These are phyloP conservation scores for Limnephilus auricula DNA, from an alignment of 2,888 invertebrate genomes.

Conservation along the genomic window DNA sequence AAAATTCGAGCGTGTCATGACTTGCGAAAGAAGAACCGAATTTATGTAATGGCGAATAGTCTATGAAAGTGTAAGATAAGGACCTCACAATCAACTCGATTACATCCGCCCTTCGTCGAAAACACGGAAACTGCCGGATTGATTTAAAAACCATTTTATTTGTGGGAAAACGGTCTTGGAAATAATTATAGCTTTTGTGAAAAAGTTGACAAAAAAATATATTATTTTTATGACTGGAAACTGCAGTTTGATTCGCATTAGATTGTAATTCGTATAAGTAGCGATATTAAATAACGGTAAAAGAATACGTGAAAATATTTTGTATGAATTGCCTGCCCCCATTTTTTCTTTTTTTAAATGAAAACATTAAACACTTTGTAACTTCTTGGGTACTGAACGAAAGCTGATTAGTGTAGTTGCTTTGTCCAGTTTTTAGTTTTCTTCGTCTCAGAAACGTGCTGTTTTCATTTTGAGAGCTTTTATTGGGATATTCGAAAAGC, in stretches of 20 bases:
- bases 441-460: neutral
- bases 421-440: neutral
- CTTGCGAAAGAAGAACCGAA: constrained; percentile 59
- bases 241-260: neutral
- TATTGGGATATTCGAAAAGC: neutral
- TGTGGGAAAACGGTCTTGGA: neutral
- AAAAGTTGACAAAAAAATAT: neutral
- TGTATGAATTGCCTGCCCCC: neutral
- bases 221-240: neutral
- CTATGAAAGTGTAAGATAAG: constrained; percentile 58
- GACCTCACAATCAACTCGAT: constrained; percentile 62
- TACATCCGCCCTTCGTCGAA: constrained; percentile 39
- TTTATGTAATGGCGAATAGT: constrained; percentile 54
- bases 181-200: neutral
- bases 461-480: neutral
- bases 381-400: neutral
- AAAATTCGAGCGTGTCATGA: constrained; percentile 65
- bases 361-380: too few relatives aligned
- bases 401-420: neutral
- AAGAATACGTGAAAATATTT: neutral
- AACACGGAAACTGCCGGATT: constrained; percentile 48
- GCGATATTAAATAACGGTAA: neutral
- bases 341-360: too few relatives aligned
- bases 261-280: neutral
- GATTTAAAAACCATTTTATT: constrained; percentile 54